phyloP scores from a whole-genome alignment of 2,797 vertebrate genomes.

The Craterocephalus amniculus region DNA sequence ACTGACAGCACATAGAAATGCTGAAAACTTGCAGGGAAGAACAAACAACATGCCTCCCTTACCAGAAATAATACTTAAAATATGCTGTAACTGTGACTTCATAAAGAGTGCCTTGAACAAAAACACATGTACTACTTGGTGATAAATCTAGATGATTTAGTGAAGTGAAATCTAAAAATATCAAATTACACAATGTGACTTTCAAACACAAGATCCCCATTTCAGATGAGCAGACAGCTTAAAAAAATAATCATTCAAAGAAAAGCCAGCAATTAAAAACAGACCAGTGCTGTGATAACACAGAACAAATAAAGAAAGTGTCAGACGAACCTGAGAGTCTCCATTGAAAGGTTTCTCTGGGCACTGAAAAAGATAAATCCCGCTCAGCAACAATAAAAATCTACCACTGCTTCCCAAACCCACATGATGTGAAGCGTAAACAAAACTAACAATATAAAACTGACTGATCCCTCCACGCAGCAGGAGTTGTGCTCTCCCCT shows the following conservation, averaged over 20 bases:
- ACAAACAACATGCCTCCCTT: constrained; percentile 51
- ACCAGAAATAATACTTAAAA: constrained; percentile 35
- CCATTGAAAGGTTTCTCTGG: constrained; percentile 44
- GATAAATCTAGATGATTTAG: constrained; percentile 19
- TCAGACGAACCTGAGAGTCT: constrained; percentile 59
- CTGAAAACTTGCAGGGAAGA: constrained; percentile 50
- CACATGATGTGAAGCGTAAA: constrained; percentile 58
- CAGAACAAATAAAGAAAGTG: constrained; percentile 11
- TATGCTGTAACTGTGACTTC: constrained; percentile 11
- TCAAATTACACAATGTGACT: not conserved
- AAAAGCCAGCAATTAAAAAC: constrained; percentile 7
- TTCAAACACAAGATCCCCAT: constrained; percentile 2
- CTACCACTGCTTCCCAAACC: constrained; percentile 45
- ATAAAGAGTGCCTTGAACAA: constrained; percentile 11
- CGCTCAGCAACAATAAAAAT: constrained; percentile 33
- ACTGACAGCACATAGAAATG: constrained; percentile 71
- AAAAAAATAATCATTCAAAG: not conserved
- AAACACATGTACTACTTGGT: constrained; percentile 2
- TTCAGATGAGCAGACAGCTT: not conserved
- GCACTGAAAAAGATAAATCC: constrained; percentile 31
- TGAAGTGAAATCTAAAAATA: not conserved
- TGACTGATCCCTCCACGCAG: constrained; percentile 66
- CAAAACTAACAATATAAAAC: constrained; percentile 67
- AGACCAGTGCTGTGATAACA: not conserved
- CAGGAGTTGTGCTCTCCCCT: constrained; percentile 50